A percentile compares a stretch with the other conserved stretches of the same genome.
Conservation (phyloP, 2,797 vertebrate species). For the Ceryle rudis region DNA sequence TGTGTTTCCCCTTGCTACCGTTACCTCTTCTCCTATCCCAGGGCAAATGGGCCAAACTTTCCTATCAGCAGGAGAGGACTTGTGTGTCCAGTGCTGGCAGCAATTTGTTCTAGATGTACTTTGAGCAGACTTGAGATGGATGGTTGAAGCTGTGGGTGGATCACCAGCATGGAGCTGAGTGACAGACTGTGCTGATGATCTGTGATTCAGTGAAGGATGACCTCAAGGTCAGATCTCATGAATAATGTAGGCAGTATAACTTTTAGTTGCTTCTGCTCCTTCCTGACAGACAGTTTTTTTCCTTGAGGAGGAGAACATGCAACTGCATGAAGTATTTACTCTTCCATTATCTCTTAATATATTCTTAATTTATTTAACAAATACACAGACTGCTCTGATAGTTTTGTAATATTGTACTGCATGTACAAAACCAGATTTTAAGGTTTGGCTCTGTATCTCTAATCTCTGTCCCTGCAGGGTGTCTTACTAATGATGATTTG, state of each 20-base stretch:
- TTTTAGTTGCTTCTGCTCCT: neutral
- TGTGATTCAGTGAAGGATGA: neutral
- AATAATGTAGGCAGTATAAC: neutral
- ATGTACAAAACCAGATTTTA: neutral
- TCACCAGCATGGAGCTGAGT: neutral
- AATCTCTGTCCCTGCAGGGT: constrained; percentile 40
- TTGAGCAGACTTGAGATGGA: neutral
- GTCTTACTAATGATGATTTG: constrained; percentile 23
- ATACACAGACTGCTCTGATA: neutral
- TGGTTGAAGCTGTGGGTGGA: neutral
- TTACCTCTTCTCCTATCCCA: too few relatives aligned
- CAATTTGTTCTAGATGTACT: neutral
- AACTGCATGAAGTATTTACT: neutral
- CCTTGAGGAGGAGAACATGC: neutral
- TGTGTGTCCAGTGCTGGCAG: neutral
- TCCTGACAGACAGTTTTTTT: neutral
- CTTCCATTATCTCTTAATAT: neutral
- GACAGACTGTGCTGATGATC: neutral
- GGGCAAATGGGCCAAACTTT: neutral
- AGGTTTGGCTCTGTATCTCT: neutral
- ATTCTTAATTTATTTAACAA: constrained; percentile 2
- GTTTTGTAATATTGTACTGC: constrained; percentile 3
- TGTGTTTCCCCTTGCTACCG: too few relatives aligned
- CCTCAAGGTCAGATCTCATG: neutral
- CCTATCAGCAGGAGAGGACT: neutral